These are phyloP conservation scores for Spizaetus ornatus DNA, from an alignment of 2,113 vertebrate species.

Conservation along the genomic window DNA sequence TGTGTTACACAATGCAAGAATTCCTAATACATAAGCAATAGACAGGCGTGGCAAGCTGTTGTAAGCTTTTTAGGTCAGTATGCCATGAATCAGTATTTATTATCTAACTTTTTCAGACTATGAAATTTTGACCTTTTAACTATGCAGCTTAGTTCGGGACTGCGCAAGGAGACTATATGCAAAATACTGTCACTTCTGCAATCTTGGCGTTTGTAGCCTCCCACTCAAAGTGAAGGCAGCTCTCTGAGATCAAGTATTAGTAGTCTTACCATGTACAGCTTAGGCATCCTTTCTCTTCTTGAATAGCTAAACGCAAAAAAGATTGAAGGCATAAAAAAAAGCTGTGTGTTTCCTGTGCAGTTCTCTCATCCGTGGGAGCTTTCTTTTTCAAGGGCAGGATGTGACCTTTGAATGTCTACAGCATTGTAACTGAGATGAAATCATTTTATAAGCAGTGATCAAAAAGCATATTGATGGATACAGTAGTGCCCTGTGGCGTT, in stretches of 20 bases:
- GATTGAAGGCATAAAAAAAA: not conserved
- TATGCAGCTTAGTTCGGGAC: not conserved
- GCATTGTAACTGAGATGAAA: not conserved
- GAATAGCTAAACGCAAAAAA: not conserved
- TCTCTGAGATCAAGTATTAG: not conserved
- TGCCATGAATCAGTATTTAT: conserved; percentile 53
- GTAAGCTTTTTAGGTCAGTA: conserved; percentile 60
- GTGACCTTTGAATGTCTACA: not conserved
- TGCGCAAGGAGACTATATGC: rapidly evolving
- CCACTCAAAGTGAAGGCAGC: not conserved
- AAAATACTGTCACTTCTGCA: not conserved
- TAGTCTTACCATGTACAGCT: conserved; percentile 8
- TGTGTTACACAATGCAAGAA: conserved; percentile 52
- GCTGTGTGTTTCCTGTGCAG: not conserved
- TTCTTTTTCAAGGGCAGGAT: not conserved
- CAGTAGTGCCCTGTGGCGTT: not conserved
- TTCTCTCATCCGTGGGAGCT: not conserved
- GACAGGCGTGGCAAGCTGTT: not conserved
- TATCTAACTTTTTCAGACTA: conserved; percentile 36
- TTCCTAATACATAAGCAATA: conserved; percentile 51
- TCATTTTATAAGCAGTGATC: not conserved
- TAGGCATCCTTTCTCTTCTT: not conserved
- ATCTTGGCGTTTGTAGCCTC: not conserved
- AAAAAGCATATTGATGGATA: not conserved
- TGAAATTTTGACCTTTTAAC: not conserved